Conservation (phyloP, 2,797 vertebrate genomes). For the Aphelocoma californica region DNA sequence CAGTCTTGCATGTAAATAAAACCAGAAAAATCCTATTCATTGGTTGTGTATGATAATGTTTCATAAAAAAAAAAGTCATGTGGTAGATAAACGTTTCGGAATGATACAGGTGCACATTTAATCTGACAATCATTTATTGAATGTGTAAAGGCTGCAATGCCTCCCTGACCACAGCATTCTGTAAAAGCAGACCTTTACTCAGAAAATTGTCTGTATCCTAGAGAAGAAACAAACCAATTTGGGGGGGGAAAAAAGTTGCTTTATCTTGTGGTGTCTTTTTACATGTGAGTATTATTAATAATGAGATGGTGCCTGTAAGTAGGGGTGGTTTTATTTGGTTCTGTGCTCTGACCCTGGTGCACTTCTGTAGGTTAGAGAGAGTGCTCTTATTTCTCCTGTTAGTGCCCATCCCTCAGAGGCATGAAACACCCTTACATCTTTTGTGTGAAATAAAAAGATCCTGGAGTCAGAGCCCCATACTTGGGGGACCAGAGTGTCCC, state of each 20-base stretch:
- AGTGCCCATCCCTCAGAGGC: neutral
- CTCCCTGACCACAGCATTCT: neutral
- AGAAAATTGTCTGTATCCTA: neutral
- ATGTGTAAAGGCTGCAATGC: neutral
- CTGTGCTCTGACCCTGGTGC: neutral
- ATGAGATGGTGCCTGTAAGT: neutral
- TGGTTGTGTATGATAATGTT: neutral
- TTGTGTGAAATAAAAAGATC: neutral
- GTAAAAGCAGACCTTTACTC: neutral
- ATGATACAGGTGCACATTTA: neutral
- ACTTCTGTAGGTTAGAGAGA: neutral
- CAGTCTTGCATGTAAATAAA: neutral
- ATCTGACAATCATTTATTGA: neutral
- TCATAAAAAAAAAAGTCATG: neutral
- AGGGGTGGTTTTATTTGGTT: neutral
- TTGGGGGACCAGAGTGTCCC: neutral
- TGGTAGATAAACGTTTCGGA: neutral
- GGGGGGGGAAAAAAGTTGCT: fast-evolving
- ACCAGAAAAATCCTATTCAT: neutral
- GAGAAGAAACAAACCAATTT: neutral
- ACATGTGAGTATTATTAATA: neutral
- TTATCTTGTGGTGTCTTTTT: neutral
- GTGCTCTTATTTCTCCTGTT: neutral
- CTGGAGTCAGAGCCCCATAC: neutral
- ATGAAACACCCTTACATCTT: neutral